Evolutionary conservation across 1,140 invertebrate species (phyloP), one percentile per base, ranked within the genome.

Genomic region (Polypedilum pembai): DNA sequence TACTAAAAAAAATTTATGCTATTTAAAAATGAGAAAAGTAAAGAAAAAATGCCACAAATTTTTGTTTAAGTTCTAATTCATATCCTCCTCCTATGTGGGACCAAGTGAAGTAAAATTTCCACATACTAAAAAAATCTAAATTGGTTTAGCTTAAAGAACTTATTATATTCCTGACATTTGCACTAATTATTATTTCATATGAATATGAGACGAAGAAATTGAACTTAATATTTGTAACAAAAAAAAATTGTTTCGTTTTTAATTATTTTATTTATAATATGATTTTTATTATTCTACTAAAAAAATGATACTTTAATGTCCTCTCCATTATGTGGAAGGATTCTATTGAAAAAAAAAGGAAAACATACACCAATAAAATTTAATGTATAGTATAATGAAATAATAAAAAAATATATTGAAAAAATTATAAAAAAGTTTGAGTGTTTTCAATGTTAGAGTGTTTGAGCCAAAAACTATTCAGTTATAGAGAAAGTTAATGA

Each of bases 331-430:
- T n/a, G 24, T 33, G n/a, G n/a, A 56, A 56, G 45, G 45, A n/a
- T 56, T 56, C 45, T 56, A 56, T 56, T 56, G 45, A 56, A n/a
- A 56, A 33, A 33, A 56, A 56, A 56, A 56, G 45, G 45, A 56
- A 56, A 56, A 56, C 24, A 33, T 33, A 56, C 45, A 56, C 45
- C 45, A 56, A n/a, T 56, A 56, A 56, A 56, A n/a, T 56, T 56
- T 56, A 56, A 56, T 56, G 45, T 56, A 56, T 56, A 56, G 45
- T 56, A 56, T n/a, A 56, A 56, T 56, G 45, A 56, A 56, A 33
- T 33, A 56, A 56, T 56, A 56, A 56, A 56, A n/a, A n/a, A 56
- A 56, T 56, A 56, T 56, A 56, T 56, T 56, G n/a, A 56, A 56
- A 56, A 33, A 56, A n/a, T 56, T 12, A 56, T 56, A 4, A n/a